phyloP scores from a whole-genome alignment of 2,113 vertebrate species.

The Ceyx melanurus region DNA sequence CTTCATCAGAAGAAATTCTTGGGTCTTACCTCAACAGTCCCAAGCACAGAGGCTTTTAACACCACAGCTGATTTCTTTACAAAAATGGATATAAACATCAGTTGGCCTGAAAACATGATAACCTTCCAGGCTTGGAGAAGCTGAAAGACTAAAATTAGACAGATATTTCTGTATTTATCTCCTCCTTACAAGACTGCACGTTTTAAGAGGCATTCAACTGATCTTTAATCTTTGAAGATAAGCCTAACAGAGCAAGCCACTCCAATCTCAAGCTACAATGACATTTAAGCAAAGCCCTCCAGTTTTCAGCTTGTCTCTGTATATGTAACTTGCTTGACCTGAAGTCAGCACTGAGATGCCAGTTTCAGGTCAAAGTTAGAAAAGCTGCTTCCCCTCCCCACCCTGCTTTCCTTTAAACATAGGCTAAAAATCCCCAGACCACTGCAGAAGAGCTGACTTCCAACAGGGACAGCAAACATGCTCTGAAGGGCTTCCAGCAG shows the following conservation, averaged over 20 bases:
- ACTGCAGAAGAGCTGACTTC: background rate
- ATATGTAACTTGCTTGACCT: background rate
- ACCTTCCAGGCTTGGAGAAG: background rate
- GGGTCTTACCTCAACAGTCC: background rate
- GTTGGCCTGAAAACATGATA: background rate
- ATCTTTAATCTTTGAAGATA: conserved; percentile 3
- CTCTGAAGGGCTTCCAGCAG: background rate
- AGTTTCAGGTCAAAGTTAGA: background rate
- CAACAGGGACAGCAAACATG: background rate
- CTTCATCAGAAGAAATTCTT: background rate
- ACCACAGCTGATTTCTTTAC: background rate
- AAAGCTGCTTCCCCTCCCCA: background rate
- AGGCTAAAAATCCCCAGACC: background rate
- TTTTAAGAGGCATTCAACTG: background rate
- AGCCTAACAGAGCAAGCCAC: background rate
- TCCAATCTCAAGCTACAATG: background rate
- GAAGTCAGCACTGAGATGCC: background rate
- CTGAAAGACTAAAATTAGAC: background rate
- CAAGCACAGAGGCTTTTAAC: background rate
- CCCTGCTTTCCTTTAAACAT: background rate
- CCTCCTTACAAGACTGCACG: background rate
- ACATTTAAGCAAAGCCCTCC: background rate
- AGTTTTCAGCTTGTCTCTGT: background rate
- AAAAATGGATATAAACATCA: background rate
- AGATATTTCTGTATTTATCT: background rate